Evolutionary conservation across 2,888 invertebrate species (phyloP), one percentile per base, ranked within the genome.

Genomic region (Apamea sordens): DNA sequence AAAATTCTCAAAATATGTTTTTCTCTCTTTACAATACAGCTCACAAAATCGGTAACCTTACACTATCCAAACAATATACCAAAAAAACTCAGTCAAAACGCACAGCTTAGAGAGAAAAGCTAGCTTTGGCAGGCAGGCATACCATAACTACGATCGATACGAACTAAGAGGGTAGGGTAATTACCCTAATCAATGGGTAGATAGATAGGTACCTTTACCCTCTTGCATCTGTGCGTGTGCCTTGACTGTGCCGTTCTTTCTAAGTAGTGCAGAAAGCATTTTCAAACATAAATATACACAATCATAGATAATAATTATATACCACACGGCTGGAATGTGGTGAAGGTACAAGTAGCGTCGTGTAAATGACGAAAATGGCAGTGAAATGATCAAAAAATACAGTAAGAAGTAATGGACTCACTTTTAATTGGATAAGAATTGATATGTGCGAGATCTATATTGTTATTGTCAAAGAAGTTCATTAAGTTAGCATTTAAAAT

Each of bases 251-350:
- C 61, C 28, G 6, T 70, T 67, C 73, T 73, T 73, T 73, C 56
- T 73, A 70, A 7, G 8, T 24, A 56, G 61, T 76, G 79, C 73
- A 36, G 21, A n/a, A 77, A 70, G n/a, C 47, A 75, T 85, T 28
- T 69, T 84, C 44, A 82, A 85, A 83, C 63, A 84, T 84, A 70
- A 56, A 24, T 69, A 85, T 77, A 82, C 78, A 76, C 75, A 71
- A 71, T 71, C n/a, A 86, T 80, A 79, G 81, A 77, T 59, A 80
- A 81, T 79, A 64, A n/a, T 64, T 24, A 80, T 76, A 69, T 56
- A 88, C 85, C 87, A 89, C 92, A 91, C 91, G 81, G 92, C 87
- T 91, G 95, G 95, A 94, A 95, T 94, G 94, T 91, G 93, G 93
- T 82, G 78, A 86, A 94, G 93, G 92, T 93, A 92, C 93, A 82